These are phyloP conservation scores for Scaptodrosophila lebanonensis DNA, from an alignment of 1,140 invertebrate species.

Conservation along the genomic window DNA sequence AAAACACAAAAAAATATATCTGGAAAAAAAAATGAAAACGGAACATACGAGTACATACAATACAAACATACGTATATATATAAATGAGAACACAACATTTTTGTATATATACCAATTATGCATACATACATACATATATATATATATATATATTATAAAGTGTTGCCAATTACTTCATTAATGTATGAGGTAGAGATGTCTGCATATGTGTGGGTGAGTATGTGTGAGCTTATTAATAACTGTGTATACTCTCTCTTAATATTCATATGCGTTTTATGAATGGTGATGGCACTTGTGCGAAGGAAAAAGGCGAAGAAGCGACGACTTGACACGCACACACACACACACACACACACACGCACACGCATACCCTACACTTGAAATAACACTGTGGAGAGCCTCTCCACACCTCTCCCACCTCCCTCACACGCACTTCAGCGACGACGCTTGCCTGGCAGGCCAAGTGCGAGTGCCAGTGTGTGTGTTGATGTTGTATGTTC, in stretches of 20 bases:
- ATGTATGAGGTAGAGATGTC: constrained; percentile 74
- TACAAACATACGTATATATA: constrained; percentile 2
- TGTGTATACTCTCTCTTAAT: constrained; percentile 46
- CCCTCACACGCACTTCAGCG: too few relatives aligned
- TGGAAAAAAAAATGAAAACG: too few relatives aligned
- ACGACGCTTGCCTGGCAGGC: not conserved
- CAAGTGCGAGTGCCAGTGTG: not conserved
- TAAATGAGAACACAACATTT: constrained; percentile 20
- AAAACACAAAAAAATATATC: constrained; percentile 27
- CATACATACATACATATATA: constrained; percentile 45
- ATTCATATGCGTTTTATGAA: constrained; percentile 35
- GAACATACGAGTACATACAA: too few relatives aligned
- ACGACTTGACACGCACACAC: constrained; percentile 28
- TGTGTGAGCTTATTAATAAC: constrained; percentile 73
- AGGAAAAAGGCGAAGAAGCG: constrained; percentile 55
- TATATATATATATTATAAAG: constrained; percentile 58
- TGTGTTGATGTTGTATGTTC: too few relatives aligned
- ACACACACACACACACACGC: not conserved
- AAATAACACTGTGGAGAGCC: too few relatives aligned
- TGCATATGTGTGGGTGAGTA: constrained; percentile 75
- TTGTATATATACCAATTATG: too few relatives aligned
- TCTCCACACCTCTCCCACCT: too few relatives aligned
- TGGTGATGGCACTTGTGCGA: constrained; percentile 52
- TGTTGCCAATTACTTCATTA: constrained; percentile 75
- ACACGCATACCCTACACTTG: too few relatives aligned